Base-by-base conservation (phyloP, 2,797 vertebrate genomes). In the Sternarchorhynchus goeldii region DNA sequence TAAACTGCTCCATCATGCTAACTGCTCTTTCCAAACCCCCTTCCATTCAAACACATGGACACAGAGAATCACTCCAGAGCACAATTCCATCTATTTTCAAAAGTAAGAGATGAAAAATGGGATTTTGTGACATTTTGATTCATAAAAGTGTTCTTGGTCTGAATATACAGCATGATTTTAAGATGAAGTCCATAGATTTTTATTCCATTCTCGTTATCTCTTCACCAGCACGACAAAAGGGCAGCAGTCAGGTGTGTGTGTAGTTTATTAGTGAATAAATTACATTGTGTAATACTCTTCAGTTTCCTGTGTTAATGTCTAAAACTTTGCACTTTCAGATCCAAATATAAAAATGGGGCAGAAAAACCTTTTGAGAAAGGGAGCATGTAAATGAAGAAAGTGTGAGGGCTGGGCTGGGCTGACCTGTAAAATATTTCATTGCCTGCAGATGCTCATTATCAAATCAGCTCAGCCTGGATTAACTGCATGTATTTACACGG, bases 21-120 rank as follows among this genome's bases (percentile, higher is more conserved):
- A 82, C 76, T 58, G 36, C n/a, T 25, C 62, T 25, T 4, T 72
- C 50, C 10, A 59, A 57, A 58, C 14, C 36, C 18, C 56, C 32
- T 58, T 39, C 50, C 53, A 65, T 50, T 25, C 57, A 81, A 34
- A 31, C 39, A 60, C 7, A 41, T 31, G 58, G 0, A 55, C 29
- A 1, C 29, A 75, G 4, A 66, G 60, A 41, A n/a, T 78, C 39
- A 45, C 34, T 56, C 10, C 17, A 31, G 72, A 55, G 17, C 3
- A 5, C 32, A 77, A 71, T 80, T 59, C 32, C 55, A 74, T 74
- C 60, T 2, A 14, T 16, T 69, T 50, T 25, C 78, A 45, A 69
- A 78, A 78, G 3, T 17, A 77, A 76, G 74, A 57, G 65, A 21
- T 12, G 12, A 65, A 21, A 29, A 74, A 81, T 74, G 69, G 63